These are phyloP conservation scores for Lagorchestes hirsutus DNA, from an alignment of 2,797 vertebrate species.

Conservation along the genomic window DNA sequence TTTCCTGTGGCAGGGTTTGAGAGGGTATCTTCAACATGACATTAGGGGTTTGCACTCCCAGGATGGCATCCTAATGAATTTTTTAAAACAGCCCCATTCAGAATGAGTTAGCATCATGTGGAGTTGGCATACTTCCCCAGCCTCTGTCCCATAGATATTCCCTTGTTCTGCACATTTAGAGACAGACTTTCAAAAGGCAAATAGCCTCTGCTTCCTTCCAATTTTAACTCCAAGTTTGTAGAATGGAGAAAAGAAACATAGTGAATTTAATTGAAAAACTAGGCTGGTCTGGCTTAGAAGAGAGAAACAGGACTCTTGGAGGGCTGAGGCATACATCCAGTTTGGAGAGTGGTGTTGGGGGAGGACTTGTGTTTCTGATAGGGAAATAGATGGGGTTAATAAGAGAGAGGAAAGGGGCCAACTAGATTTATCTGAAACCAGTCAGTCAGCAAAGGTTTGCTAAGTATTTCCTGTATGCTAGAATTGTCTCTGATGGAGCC, in stretches of 20 bases:
- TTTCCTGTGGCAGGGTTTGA: conserved; percentile 9
- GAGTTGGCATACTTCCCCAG: conserved; percentile 58
- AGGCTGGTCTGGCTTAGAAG: conserved; percentile 28
- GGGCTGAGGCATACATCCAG: neutral
- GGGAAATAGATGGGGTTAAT: neutral
- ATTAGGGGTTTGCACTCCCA: conserved; percentile 62
- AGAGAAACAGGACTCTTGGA: neutral
- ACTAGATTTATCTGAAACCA: conserved; percentile 32
- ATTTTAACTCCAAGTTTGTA: conserved; percentile 61
- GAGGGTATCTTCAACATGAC: conserved; percentile 68
- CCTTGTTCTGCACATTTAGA: conserved; percentile 78
- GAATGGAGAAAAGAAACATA: conserved; percentile 41
- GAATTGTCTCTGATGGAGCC: neutral
- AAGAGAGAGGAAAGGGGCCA: conserved; percentile 22
- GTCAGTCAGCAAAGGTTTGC: conserved; percentile 48
- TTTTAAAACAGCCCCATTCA: conserved; percentile 74
- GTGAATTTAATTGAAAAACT: conserved; percentile 18
- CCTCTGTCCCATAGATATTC: conserved; percentile 76
- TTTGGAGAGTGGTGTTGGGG: neutral
- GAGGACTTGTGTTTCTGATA: neutral
- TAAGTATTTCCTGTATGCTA: conserved; percentile 10
- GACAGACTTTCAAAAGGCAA: conserved; percentile 78
- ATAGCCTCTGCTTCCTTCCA: conserved; percentile 43
- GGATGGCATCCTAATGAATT: conserved; percentile 73
- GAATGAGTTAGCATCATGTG: conserved; percentile 52